Evolutionary conservation across 1,140 invertebrate genomes (phyloP).

Genomic region (Drosophila sucinea): DNA sequence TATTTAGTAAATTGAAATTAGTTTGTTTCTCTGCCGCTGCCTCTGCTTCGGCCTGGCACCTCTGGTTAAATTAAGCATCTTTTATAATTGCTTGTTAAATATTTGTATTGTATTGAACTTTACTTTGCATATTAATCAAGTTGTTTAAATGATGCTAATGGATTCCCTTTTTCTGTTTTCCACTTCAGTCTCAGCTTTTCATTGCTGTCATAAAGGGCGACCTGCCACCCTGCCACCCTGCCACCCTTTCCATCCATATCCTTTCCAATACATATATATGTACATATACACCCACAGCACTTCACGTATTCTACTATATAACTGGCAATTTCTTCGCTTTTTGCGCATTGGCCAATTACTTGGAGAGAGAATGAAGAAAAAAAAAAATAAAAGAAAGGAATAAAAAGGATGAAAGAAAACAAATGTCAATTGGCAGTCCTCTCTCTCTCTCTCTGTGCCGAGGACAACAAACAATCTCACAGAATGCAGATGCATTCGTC

Average conservation of each 20-base stretch:
- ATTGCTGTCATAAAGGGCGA: neutral
- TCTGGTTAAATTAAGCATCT: too few relatives aligned
- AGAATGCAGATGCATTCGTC: constrained; percentile 24
- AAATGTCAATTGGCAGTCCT: constrained; percentile 47
- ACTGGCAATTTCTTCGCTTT: constrained; percentile 3
- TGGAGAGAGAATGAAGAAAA: constrained; percentile 37
- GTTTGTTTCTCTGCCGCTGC: too few relatives aligned
- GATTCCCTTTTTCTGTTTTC: neutral
- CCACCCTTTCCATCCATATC: neutral
- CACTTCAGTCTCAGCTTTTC: constrained; percentile 2
- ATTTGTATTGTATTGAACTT: neutral
- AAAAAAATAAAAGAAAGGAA: neutral
- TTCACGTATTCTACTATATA: neutral
- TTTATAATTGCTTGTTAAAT: neutral
- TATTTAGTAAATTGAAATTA: too few relatives aligned
- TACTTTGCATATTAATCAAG: constrained; percentile 4
- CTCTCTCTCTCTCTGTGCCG: neutral
- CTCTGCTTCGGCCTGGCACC: too few relatives aligned
- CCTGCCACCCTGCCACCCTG: neutral
- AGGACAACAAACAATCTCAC: constrained; percentile 14
- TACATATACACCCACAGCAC: neutral
- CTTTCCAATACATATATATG: neutral
- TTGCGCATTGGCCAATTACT: constrained; percentile 53
- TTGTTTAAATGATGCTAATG: constrained; percentile 7
- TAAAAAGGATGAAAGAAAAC: constrained; percentile 23